Evolutionary conservation across 2,888 invertebrate species (phyloP), one percentile per base, ranked within the genome.

Genomic region (Blomia tropicalis): DNA sequence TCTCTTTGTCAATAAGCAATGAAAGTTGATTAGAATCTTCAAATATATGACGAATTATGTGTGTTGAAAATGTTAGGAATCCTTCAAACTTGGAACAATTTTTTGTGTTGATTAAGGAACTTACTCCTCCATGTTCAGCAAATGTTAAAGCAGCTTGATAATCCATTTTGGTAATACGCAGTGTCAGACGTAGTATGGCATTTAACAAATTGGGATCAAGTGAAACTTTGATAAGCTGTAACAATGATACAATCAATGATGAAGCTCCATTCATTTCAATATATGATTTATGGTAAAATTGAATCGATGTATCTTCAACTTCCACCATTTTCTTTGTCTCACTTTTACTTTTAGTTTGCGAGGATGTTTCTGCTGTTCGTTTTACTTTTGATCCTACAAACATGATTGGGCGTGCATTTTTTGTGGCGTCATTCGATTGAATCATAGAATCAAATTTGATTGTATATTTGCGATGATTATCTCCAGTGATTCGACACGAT

Each of bases 31-130:
- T 11, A 27, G 5, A 7, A n/a, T 47, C 51, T n/a, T 47, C 51
- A 47, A 47, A 47, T 7, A 47, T n/a, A 47, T 47, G 51, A 27
- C 51, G 51, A 27, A 47, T 47, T 11, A 47, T 47, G 51, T 11
- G 27, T 22, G n/a, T 7, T 11, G 51, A 11, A 7, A 22, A 11
- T 19, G 51, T 14, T 11, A 7, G 7, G 14, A 27, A 14, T 7
- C 51, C 51, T 11, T 22, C 14, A 47, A 47, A 47, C 7, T 7
- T 47, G 14, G 27, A 22, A 22, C n/a, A 11, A 7, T 47, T 47
- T 22, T 22, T 7, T 14, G n/a, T 7, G 14, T 7, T 19, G 7
- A 47, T 25, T 27, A 47, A 19, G n/a, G 11, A 14, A 27, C 11
- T n/a, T 14, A 47, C n/a, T 22, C 51, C 51, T 25, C 51, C 51